A percentile compares a stretch with the other conserved stretches of the same genome.
Conservation (phyloP, 1,140 invertebrate genomes). For the Drosophila chauvacae region DNA sequence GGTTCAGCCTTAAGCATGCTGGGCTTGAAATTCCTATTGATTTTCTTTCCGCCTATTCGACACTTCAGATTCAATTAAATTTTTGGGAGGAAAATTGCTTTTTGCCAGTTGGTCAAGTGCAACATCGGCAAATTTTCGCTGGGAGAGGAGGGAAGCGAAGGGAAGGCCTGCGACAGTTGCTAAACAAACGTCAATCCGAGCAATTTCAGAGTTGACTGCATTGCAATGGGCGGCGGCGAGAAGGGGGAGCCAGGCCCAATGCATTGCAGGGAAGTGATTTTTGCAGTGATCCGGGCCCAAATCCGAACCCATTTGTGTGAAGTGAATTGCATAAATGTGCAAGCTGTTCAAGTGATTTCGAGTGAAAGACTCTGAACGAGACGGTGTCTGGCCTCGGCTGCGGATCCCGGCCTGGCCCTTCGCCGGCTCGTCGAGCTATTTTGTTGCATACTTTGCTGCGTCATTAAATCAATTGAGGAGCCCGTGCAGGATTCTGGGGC, state of each 20-base stretch:
- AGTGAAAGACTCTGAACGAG: conserved; percentile 57
- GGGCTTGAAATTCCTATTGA: conserved; percentile 12
- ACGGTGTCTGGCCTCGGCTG: conserved; percentile 19
- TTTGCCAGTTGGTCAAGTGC: conserved; percentile 47
- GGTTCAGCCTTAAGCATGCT: not conserved
- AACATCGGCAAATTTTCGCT: conserved; percentile 52
- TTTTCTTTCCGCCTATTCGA: conserved; percentile 48
- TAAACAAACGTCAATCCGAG: conserved; percentile 63
- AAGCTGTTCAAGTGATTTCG: conserved; percentile 68
- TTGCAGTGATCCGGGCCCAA: conserved; percentile 66
- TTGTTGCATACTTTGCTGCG: conserved; percentile 65
- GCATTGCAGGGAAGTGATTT: conserved; percentile 60
- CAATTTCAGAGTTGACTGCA: conserved; percentile 71
- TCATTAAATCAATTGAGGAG: conserved; percentile 65
- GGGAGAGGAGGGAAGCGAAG: not conserved
- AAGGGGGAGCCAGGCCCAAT: not conserved
- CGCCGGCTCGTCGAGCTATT: conserved; percentile 29
- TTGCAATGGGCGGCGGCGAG: conserved; percentile 28
- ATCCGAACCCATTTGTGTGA: conserved; percentile 53
- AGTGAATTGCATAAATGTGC: conserved; percentile 71
- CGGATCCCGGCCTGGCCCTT: conserved; percentile 20
- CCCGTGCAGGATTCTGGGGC: not conserved
- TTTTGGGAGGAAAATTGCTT: conserved; percentile 43
- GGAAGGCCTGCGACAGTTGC: conserved; percentile 51
- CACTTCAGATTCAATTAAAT: conserved; percentile 72